Evolutionary conservation across 2,888 invertebrate species (phyloP).

Genomic region (Psylliodes chrysocephalus): DNA sequence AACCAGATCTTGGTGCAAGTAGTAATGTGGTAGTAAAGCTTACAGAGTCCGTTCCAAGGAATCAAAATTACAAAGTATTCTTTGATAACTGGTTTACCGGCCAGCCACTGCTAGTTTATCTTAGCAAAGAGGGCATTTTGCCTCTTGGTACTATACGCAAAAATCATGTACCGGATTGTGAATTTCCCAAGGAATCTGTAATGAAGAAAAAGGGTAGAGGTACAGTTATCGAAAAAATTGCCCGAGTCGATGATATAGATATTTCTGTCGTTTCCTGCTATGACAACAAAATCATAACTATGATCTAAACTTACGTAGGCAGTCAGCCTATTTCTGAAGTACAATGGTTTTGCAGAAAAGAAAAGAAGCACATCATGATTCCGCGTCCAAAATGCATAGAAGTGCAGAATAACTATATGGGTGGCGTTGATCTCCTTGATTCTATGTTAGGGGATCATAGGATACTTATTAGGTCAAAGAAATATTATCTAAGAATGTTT

Average conservation of each 20-base stretch:
- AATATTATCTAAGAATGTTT: conserved; percentile 15
- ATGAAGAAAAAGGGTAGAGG: too few relatives aligned
- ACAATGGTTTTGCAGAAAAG: conserved; percentile 39
- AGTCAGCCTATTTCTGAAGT: conserved; percentile 15
- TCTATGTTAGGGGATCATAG: conserved; percentile 26
- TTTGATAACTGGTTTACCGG: conserved; percentile 56
- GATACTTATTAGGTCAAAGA: conserved; percentile 23
- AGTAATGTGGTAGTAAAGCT: conserved; percentile 15
- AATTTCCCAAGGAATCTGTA: too few relatives aligned
- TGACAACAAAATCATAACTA: conserved; percentile 49
- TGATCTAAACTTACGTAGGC: too few relatives aligned
- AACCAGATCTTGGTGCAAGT: neutral
- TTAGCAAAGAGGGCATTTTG: conserved; percentile 40
- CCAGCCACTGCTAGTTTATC: conserved; percentile 37
- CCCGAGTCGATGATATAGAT: conserved; percentile 42
- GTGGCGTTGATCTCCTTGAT: conserved; percentile 22
- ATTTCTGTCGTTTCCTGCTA: too few relatives aligned
- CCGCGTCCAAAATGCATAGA: neutral
- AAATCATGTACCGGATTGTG: conserved; percentile 15
- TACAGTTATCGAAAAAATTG: conserved; percentile 48
- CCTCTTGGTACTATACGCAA: conserved; percentile 40
- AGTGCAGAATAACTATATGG: too few relatives aligned
- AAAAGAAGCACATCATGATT: neutral
- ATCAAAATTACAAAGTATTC: conserved; percentile 41
- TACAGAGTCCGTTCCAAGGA: neutral